Evolutionary conservation across 30 jellyfish, hydroid and myxozoan species (phyloP).

Genomic region (Pseudorhiza aurosa): DNA sequence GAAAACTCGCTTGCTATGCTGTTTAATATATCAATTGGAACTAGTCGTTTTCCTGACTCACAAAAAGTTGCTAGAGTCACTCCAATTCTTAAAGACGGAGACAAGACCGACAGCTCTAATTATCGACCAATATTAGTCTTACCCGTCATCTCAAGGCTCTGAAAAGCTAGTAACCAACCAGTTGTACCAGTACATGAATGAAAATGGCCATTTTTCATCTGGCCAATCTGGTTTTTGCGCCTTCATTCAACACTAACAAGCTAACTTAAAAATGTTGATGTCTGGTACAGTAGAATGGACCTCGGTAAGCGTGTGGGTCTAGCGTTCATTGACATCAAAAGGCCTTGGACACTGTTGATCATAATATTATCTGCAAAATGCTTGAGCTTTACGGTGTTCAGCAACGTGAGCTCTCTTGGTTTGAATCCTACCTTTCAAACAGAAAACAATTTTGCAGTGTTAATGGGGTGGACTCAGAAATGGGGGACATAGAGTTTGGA

Average conservation of each 20-base stretch:
- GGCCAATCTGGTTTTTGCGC: slow-evolving; percentile 17
- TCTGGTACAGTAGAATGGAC: slow-evolving; percentile 43
- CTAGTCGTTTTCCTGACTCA: slow-evolving; percentile 27
- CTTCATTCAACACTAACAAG: slow-evolving; percentile 31
- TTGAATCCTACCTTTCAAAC: slow-evolving; percentile 32
- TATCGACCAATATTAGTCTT: slow-evolving; percentile 46
- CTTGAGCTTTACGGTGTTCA: slow-evolving; percentile 45
- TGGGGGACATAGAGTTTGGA: slow-evolving; percentile 24
- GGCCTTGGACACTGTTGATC: slow-evolving; percentile 54
- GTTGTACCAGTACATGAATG: not conserved
- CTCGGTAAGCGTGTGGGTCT: slow-evolving; percentile 55
- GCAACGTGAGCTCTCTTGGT: slow-evolving; percentile 39
- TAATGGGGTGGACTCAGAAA: slow-evolving; percentile 16
- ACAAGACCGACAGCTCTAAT: slow-evolving; percentile 26
- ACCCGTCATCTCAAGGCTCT: slow-evolving; percentile 58
- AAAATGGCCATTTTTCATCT: not conserved
- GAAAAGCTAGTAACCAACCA: slow-evolving; percentile 22
- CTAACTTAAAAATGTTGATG: slow-evolving; percentile 25
- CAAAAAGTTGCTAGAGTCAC: slow-evolving; percentile 45
- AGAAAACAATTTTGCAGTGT: slow-evolving; percentile 29
- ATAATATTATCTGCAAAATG: slow-evolving; percentile 17
- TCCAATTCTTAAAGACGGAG: slow-evolving; percentile 55
- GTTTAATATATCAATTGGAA: slow-evolving; percentile 22
- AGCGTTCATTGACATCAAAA: slow-evolving; percentile 38
- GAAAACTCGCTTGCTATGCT: slow-evolving; percentile 17